These are phyloP conservation scores for Melospiza melodia DNA, from an alignment of 2,113 vertebrate species.

Conservation along the genomic window DNA sequence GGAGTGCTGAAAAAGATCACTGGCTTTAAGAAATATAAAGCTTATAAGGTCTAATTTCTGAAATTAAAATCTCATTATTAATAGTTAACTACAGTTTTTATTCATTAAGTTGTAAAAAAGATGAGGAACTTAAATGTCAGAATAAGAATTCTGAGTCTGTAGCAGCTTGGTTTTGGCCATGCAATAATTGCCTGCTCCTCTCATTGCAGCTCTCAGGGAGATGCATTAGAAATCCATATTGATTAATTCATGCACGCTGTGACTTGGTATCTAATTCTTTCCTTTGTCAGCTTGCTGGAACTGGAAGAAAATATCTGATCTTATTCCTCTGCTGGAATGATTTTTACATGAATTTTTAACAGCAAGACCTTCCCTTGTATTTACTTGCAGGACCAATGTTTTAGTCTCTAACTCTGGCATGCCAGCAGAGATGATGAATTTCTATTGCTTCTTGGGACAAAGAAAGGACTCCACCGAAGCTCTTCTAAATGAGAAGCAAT, in stretches of 20 bases:
- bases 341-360: slow-evolving; percentile 22
- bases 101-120: background rate
- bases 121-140: background rate
- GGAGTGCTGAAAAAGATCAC: slow-evolving; percentile 54
- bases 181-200: background rate
- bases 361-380: background rate
- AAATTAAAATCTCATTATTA: slow-evolving; percentile 5
- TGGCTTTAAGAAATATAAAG: slow-evolving; percentile 25
- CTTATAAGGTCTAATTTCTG: background rate
- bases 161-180: background rate
- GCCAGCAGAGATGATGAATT: slow-evolving; percentile 8
- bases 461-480: background rate
- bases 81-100: background rate
- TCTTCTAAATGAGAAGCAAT: background rate
- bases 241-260: slow-evolving; percentile 14
- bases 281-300: background rate
- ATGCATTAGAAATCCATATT: slow-evolving; percentile 13
- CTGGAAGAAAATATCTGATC: slow-evolving; percentile 10
- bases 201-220: background rate
- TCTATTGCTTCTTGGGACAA: background rate
- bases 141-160: background rate
- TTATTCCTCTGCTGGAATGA: background rate
- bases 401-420: background rate
- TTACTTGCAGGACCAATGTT: slow-evolving; percentile 8
- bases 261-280: background rate